Evolutionary conservation across 2,888 invertebrate species (phyloP).

Genomic region (Ctena decussata): DNA sequence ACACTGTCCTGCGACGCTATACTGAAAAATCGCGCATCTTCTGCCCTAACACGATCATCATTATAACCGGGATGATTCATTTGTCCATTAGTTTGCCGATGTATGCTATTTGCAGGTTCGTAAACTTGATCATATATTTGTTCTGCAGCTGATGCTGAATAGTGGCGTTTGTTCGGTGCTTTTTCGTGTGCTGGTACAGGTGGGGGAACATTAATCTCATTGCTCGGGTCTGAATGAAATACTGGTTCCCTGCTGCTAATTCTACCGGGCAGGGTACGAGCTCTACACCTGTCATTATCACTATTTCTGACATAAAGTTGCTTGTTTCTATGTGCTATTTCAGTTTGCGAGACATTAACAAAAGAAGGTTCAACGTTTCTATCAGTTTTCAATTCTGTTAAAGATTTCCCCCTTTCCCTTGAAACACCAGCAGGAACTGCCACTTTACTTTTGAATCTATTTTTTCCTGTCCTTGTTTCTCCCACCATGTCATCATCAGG

Average conservation of each 20-base stretch:
- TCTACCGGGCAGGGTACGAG: neutral
- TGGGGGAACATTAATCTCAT: slow-evolving; percentile 30
- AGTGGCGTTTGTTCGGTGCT: neutral
- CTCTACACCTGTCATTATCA: slow-evolving; percentile 25
- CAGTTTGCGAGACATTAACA: slow-evolving; percentile 61
- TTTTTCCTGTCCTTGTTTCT: neutral
- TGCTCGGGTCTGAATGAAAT: slow-evolving; percentile 3
- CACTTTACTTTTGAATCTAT: slow-evolving; percentile 2
- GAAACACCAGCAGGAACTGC: neutral
- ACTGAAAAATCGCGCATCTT: neutral
- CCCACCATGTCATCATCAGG: neutral
- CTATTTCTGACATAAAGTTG: slow-evolving; percentile 57
- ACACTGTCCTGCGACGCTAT: slow-evolving; percentile 29
- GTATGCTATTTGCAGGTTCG: neutral
- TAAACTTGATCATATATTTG: slow-evolving; percentile 13
- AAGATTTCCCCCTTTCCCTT: neutral
- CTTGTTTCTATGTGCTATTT: slow-evolving; percentile 43
- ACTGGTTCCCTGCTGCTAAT: neutral
- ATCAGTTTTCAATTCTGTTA: neutral
- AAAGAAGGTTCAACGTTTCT: slow-evolving; percentile 22
- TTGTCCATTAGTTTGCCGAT: neutral
- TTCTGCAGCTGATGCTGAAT: neutral
- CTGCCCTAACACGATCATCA: neutral
- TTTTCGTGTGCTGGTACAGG: slow-evolving; percentile 6
- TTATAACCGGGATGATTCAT: slow-evolving; percentile 2